These are phyloP conservation scores for Drosophila quinaria DNA, from an alignment of 2,888 invertebrate genomes.

Conservation along the genomic window DNA sequence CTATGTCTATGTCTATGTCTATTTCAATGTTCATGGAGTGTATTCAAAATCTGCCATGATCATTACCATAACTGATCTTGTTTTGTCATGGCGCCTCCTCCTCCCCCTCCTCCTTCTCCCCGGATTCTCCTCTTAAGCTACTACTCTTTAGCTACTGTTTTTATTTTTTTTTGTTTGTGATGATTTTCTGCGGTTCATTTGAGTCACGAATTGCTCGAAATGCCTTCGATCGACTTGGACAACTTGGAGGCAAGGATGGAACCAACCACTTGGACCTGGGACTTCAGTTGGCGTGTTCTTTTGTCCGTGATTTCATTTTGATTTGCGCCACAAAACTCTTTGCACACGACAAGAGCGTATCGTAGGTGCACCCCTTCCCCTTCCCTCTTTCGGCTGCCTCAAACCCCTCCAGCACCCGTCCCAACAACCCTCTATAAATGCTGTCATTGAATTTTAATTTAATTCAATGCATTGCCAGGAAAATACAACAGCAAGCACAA, in stretches of 20 bases:
- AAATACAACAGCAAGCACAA: slow-evolving; percentile 48
- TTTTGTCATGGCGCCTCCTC: slow-evolving; percentile 67
- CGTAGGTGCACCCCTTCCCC: slow-evolving; percentile 58
- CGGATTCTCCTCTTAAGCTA: slow-evolving; percentile 43
- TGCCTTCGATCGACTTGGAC: slow-evolving; percentile 62
- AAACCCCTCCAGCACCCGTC: slow-evolving; percentile 4
- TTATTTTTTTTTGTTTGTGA: slow-evolving; percentile 53
- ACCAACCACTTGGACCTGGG: slow-evolving; percentile 51
- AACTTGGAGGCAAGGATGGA: slow-evolving; percentile 33
- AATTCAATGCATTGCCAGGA: slow-evolving; percentile 68
- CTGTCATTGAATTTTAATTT: slow-evolving; percentile 79
- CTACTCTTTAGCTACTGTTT: slow-evolving; percentile 49
- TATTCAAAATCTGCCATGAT: slow-evolving; percentile 70
- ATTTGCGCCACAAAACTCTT: slow-evolving; percentile 67
- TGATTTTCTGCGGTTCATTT: slow-evolving; percentile 81
- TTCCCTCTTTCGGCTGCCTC: too few relatives aligned
- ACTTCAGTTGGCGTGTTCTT: slow-evolving; percentile 67
- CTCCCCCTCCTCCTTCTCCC: slow-evolving; percentile 3
- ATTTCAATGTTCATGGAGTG: slow-evolving; percentile 40
- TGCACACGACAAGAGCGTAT: slow-evolving; percentile 74
- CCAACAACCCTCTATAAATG: slow-evolving; percentile 27
- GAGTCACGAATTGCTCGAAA: slow-evolving; percentile 77
- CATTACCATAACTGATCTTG: slow-evolving; percentile 81
- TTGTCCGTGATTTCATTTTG: slow-evolving; percentile 77
- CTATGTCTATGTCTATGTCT: slow-evolving; percentile 34